phyloP scores from a whole-genome alignment of 2,113 vertebrate genomes.

The Artemisiospiza belli region DNA sequence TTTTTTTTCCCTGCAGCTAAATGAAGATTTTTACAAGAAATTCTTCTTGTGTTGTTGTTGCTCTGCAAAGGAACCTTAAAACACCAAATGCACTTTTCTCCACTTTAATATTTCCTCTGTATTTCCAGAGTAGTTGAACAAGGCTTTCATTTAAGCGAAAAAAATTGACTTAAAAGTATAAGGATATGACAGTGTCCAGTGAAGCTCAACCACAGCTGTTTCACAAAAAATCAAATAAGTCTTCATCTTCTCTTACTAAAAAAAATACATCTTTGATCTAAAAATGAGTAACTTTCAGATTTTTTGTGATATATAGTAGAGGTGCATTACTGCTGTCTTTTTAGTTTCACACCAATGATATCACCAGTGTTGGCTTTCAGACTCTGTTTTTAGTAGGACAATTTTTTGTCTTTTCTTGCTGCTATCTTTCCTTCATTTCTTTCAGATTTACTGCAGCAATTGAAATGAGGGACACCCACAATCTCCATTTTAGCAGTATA shows the following conservation, averaged over 20 bases:
- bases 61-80: not conserved
- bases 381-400: slow-evolving; percentile 14
- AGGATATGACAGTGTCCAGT: not conserved
- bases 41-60: not conserved
- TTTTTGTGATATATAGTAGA: not conserved
- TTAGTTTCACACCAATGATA: slow-evolving; percentile 18
- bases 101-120: not conserved
- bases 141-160: not conserved
- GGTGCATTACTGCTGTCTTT: not conserved
- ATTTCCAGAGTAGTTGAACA: not conserved
- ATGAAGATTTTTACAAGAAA: not conserved
- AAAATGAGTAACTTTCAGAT: slow-evolving; percentile 1
- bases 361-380: not conserved
- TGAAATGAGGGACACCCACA: slow-evolving; percentile 18
- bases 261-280: not conserved
- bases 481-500: not conserved
- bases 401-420: slow-evolving; percentile 32
- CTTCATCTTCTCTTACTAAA: not conserved
- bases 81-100: not conserved
- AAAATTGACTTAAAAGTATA: not conserved
- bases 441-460: slow-evolving; percentile 21
- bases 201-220: not conserved
- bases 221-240: not conserved
- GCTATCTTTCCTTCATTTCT: slow-evolving; percentile 8
- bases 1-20: not conserved